Conservation (phyloP, 2,113 vertebrate genomes). For the Callaeas wilsoni region DNA sequence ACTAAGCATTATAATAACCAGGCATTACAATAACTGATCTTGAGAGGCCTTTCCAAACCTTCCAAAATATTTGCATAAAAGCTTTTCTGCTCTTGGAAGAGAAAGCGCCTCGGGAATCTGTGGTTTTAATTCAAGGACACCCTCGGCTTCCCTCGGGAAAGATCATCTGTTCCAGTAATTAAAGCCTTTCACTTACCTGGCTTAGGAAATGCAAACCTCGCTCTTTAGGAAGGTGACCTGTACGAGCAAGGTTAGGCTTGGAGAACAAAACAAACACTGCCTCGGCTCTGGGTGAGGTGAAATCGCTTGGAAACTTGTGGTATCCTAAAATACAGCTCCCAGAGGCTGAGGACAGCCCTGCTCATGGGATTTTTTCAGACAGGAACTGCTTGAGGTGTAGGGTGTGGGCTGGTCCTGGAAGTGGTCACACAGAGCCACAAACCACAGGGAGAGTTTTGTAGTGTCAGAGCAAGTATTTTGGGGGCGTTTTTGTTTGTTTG, state of each 20-base stretch:
- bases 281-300: background rate
- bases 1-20: background rate
- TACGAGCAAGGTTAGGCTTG: background rate
- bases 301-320: background rate
- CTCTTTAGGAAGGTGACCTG: background rate
- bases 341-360: background rate
- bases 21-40: background rate
- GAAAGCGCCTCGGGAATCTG: background rate
- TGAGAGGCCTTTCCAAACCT: background rate
- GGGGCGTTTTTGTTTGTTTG: background rate
- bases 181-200: constrained; percentile 4
- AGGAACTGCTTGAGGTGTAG: fast-evolving
- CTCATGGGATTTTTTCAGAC: background rate
- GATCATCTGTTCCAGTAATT: background rate
- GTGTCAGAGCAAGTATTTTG: background rate
- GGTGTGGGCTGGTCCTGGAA: too few relatives aligned
- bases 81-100: background rate
- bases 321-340: background rate
- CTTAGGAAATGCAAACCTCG: background rate
- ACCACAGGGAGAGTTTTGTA: background rate
- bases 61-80: constrained; percentile 16
- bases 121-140: background rate
- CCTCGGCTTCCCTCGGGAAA: background rate
- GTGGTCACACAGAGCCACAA: background rate
- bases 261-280: background rate